phyloP scores from a whole-genome alignment of 1,140 invertebrate genomes.

The Neodiprion pinetum region DNA sequence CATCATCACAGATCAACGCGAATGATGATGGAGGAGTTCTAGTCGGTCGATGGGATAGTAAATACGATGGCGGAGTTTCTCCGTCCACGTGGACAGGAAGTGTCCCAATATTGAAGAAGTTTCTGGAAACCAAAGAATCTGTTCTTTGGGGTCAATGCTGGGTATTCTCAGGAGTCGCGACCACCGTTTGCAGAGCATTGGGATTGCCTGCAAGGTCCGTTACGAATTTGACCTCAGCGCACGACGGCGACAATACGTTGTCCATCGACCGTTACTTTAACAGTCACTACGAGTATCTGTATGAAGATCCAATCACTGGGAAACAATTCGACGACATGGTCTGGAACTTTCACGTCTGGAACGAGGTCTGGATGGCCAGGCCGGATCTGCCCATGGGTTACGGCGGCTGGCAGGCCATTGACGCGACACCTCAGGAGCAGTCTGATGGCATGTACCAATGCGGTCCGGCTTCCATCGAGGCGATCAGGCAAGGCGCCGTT shows the following conservation, averaged over 20 bases:
- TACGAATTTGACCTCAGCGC: conserved; percentile 80
- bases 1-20: conserved; percentile 62
- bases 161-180: conserved; percentile 78
- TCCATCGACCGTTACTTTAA: conserved; percentile 76
- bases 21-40: conserved; percentile 74
- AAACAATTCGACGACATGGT: conserved; percentile 68
- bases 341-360: conserved; percentile 89
- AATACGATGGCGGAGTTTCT: conserved; percentile 74
- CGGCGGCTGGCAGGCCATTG: conserved; percentile 82
- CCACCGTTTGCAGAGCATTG: conserved; percentile 68
- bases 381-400: conserved; percentile 77
- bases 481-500: conserved; percentile 75
- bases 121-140: conserved; percentile 67
- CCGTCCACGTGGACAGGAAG: conserved; percentile 75
- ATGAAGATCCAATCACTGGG: conserved; percentile 61
- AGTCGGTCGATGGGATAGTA: conserved; percentile 75
- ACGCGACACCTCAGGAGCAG: conserved; percentile 78
- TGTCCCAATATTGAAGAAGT: conserved; percentile 74
- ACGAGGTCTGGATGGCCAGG: conserved; percentile 82
- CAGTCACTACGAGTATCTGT: conserved; percentile 69
- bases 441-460: conserved; percentile 68
- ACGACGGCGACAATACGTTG: conserved; percentile 76
- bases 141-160: conserved; percentile 86
- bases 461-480: conserved; percentile 72
- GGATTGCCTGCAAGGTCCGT: conserved; percentile 77